Base-by-base conservation (phyloP, 2,797 vertebrate species). In the Amblyraja radiata region DNA sequence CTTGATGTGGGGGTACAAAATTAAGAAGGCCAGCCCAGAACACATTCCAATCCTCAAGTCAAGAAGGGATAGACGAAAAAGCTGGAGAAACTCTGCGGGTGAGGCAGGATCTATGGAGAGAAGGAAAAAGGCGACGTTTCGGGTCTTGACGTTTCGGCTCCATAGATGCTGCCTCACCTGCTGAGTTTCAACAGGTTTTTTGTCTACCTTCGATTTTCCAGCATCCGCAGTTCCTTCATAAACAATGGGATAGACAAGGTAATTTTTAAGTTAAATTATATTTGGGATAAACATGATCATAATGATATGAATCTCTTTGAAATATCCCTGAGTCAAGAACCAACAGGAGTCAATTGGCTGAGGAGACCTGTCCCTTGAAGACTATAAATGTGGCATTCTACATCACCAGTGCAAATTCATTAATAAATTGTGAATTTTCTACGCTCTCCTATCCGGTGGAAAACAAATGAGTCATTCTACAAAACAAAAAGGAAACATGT, bases 391-490 rank as follows among this genome's bases (percentile, higher is more conserved):
- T 39, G 39, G 46, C 9, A 54, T 76, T 74, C 21, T 54, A 76
- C 39, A 16, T 25, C 23, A 76, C 21, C 16, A 76, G 10, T 23
- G 54, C 36, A 32, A 18, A 6, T 36, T 32, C 23, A 54, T 88
- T 65, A 36, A 32, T 68, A 32, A 88, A 68, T n/a, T 88, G 83
- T 86, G 84, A 88, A 68, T 88, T 68, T 36, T 88, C 84, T 68
- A 14, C n/a, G 11, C 61, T 36, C 84, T 88, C 28, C 63, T 28
- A 65, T 65, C 83, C 63, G 61, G 28, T 86, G 6, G 28, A 32
- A 28, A n/a, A 58, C 28, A 14, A 18, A 86, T 86, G 28, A 65
- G 32, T 86, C 83, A 86, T 86, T 63, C 83, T 86, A 18, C 63
- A n/a, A 68, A 68, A 32, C 18, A 74, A 88, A 88, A 88, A 88